Conservation (phyloP, 2,888 invertebrate species). For the Netelia virgata region DNA sequence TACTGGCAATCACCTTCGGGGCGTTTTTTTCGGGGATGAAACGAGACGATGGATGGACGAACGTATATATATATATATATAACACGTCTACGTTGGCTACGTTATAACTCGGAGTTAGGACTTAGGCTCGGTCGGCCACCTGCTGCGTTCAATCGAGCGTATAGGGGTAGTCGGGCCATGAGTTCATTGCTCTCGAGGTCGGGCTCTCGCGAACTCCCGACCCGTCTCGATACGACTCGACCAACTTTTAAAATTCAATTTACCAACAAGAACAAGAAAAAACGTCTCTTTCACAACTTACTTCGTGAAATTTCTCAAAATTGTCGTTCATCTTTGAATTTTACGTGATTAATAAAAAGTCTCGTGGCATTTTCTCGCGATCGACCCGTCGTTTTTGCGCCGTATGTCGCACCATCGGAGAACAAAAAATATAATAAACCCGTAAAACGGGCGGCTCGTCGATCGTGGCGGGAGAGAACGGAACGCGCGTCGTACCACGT, state of each 20-base stretch:
- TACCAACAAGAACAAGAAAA: too few species aligned
- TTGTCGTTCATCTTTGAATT: too few species aligned
- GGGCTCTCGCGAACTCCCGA: conserved; percentile 26
- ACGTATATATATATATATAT: background rate
- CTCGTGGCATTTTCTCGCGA: too few species aligned
- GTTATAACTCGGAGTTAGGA: conserved; percentile 15
- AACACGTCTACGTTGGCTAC: background rate
- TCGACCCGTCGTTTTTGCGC: too few species aligned
- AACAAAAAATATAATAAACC: background rate
- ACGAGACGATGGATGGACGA: background rate
- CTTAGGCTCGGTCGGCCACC: conserved; percentile 71
- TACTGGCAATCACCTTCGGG: background rate
- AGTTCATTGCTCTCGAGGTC: conserved; percentile 59
- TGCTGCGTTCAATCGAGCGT: conserved; percentile 58
- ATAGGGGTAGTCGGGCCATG: conserved; percentile 39
- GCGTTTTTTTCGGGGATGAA: background rate
- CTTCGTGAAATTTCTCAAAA: too few species aligned
- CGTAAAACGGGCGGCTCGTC: conserved; percentile 19
- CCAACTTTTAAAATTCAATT: too few species aligned
- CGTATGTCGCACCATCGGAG: too few species aligned
- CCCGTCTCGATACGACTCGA: conserved; percentile 52
- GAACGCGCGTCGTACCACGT: conserved; percentile 40
- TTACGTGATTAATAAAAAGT: too few species aligned
- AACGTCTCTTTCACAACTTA: too few species aligned
- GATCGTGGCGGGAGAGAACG: conserved; percentile 66